phyloP scores from a whole-genome alignment of 2,113 vertebrate genomes.

The Rissa tridactyla region DNA sequence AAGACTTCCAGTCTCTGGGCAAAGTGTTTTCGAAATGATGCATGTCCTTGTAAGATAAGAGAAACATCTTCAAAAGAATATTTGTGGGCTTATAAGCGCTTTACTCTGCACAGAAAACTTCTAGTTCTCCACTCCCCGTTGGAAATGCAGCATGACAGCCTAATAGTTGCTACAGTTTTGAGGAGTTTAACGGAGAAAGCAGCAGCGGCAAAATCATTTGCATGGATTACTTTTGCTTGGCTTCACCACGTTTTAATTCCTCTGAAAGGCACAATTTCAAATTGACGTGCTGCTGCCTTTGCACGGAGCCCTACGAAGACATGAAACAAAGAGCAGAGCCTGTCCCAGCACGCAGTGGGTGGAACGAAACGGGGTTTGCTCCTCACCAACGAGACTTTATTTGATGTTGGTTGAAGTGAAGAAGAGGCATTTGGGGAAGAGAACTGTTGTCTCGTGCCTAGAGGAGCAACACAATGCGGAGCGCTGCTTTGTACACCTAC shows the following conservation, averaged over 20 bases:
- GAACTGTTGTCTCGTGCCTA: not conserved
- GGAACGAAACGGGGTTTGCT: not conserved
- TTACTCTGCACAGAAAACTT: not conserved
- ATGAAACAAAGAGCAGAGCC: not conserved
- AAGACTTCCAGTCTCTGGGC: not conserved
- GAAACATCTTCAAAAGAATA: constrained; percentile 35
- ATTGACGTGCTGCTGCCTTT: not conserved
- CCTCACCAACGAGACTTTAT: not conserved
- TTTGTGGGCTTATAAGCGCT: not conserved
- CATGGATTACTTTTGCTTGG: not conserved
- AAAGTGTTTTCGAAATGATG: not conserved
- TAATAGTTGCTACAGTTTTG: not conserved
- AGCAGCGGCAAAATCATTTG: not conserved
- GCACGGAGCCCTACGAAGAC: not conserved
- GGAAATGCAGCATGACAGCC: not conserved
- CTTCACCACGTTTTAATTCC: not conserved
- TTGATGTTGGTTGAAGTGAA: not conserved
- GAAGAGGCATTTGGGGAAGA: not conserved
- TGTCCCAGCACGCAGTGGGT: rapidly evolving
- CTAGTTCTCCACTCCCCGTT: not conserved
- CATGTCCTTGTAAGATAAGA: constrained; percentile 43
- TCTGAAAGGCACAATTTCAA: not conserved
- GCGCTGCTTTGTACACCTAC: not conserved
- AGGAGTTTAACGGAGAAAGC: not conserved
- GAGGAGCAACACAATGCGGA: rapidly evolving